A percentile compares a stretch with the other conserved stretches of the same genome.
Evolutionary conservation across 92 coral and sea anemone genomes (phyloP).

Genomic region (Porites lobata): DNA sequence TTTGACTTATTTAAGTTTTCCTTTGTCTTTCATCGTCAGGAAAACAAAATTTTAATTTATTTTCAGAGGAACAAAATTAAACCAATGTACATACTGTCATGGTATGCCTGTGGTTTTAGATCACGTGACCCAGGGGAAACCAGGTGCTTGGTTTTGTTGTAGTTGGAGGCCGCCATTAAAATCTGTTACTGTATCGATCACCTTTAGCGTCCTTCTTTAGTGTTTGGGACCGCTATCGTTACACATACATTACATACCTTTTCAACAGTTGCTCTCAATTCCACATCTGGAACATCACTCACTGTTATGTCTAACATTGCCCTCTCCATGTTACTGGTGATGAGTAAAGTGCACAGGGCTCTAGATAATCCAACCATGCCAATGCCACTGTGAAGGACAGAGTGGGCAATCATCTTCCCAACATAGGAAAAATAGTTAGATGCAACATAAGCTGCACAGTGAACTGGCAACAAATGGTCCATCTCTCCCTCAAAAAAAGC

Average conservation of each 20-base stretch:
- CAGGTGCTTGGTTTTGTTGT: too few relatives aligned
- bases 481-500: constrained; percentile 11
- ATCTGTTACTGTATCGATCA: too few relatives aligned
- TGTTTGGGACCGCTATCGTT: too few relatives aligned
- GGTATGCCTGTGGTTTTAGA: too few relatives aligned
- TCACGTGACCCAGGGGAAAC: too few relatives aligned
- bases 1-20: not conserved
- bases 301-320: constrained; percentile 26
- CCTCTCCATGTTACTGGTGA: constrained; percentile 29
- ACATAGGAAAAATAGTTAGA: constrained; percentile 34
- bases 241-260: constrained; percentile 13
- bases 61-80: constrained; percentile 7
- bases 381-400: constrained; percentile 21
- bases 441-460: constrained; percentile 31
- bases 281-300: constrained; percentile 25
- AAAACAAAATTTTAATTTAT: not conserved
- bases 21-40: not conserved
- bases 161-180: too few relatives aligned
- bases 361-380: constrained; percentile 18
- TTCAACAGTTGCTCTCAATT: constrained; percentile 26
- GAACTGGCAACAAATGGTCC: constrained; percentile 28
- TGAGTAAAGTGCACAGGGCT: constrained; percentile 26
- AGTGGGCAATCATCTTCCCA: constrained; percentile 26
- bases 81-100: not conserved
- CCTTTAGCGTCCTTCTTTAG: too few relatives aligned